These are phyloP conservation scores for Sander lucioperca DNA, from an alignment of 2,113 vertebrate genomes.

Conservation along the genomic window DNA sequence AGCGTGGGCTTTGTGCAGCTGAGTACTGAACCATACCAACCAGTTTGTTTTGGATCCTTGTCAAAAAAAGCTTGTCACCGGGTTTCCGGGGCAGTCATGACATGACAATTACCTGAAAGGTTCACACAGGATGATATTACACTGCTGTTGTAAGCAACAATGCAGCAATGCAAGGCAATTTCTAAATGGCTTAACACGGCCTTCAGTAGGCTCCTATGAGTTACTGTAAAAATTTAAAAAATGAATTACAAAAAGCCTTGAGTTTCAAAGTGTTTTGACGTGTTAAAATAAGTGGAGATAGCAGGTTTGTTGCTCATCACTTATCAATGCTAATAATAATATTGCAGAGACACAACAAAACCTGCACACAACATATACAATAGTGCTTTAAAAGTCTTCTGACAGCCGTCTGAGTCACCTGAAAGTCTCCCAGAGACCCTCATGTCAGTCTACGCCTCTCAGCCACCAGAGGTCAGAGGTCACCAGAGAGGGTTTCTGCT, in stretches of 20 bases:
- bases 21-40: conserved; percentile 64
- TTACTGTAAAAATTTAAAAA: not conserved
- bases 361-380: conserved; percentile 20
- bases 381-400: conserved; percentile 31
- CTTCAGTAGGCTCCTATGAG: not conserved
- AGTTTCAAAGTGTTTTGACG: not conserved
- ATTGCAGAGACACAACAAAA: conserved; percentile 36
- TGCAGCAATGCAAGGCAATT: conserved; percentile 11
- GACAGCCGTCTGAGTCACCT: conserved; percentile 61
- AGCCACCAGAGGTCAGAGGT: conserved; percentile 72
- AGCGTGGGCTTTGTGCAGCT: conserved; percentile 49
- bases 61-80: conserved; percentile 57
- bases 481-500: conserved; percentile 72
- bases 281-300: not conserved
- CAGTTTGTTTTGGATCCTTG: conserved; percentile 60
- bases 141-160: conserved; percentile 53
- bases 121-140: conserved; percentile 52
- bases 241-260: not conserved
- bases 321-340: conserved; percentile 6
- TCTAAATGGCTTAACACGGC: conserved; percentile 13
- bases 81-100: conserved; percentile 44
- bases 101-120: conserved; percentile 45
- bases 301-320: conserved; percentile 13
- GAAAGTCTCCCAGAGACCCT: conserved; percentile 57
- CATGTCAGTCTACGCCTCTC: conserved; percentile 62